Percentiles rank a stretch among this genome's conserved stretches.
These are phyloP conservation scores for Bombus turneri DNA, from an alignment of 1,140 invertebrate species.

Conservation along the genomic window DNA sequence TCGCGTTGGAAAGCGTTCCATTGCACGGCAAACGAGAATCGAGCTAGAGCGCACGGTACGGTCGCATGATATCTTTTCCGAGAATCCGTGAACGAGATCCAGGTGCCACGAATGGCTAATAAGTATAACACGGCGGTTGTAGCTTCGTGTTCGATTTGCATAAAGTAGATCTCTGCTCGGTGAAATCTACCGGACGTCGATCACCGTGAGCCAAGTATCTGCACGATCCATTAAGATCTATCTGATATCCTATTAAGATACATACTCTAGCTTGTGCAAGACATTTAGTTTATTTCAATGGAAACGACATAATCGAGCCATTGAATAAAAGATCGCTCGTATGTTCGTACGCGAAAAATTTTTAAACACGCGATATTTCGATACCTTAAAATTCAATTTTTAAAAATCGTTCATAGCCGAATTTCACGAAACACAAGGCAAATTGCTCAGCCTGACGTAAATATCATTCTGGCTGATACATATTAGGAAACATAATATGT, in stretches of 20 bases:
- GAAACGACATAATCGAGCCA: neutral
- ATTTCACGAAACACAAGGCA: too few relatives aligned
- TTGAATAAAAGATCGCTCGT: neutral
- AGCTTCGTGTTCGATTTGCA: conserved; percentile 27
- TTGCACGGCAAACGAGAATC: conserved; percentile 13
- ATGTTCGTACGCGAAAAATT: neutral
- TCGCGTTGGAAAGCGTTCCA: neutral
- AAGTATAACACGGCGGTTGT: conserved; percentile 6
- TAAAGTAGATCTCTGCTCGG: conserved; percentile 7
- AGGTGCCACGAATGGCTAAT: conserved; percentile 6
- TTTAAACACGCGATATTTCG: too few relatives aligned
- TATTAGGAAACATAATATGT: too few relatives aligned
- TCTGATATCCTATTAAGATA: conserved; percentile 38
- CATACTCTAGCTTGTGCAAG: too few relatives aligned
- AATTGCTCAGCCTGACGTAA: too few relatives aligned
- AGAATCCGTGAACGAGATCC: conserved; percentile 24
- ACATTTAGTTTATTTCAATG: neutral
- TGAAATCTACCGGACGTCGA: conserved; percentile 24
- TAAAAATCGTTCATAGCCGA: too few relatives aligned
- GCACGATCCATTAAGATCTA: conserved; percentile 30
- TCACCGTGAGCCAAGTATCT: neutral
- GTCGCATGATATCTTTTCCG: conserved; percentile 35
- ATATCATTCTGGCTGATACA: too few relatives aligned
- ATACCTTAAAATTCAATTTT: neutral
- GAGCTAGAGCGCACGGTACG: neutral